Evolutionary conservation across 2,797 vertebrate genomes (phyloP).

Genomic region (Macropodus opercularis): DNA sequence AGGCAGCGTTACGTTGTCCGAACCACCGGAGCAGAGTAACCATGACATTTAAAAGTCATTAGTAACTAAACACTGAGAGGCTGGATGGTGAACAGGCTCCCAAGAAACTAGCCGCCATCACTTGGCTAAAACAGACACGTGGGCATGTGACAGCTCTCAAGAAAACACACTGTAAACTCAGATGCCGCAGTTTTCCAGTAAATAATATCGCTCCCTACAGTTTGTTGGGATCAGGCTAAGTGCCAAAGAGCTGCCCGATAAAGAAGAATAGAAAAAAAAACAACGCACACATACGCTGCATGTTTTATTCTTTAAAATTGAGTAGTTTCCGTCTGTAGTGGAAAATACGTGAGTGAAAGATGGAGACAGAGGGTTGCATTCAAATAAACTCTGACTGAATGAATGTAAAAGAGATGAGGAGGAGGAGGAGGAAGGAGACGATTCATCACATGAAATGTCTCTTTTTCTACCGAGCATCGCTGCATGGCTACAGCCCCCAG

Average conservation of each 20-base stretch:
- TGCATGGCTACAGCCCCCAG: slow-evolving; percentile 61
- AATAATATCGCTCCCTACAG: slow-evolving; percentile 36
- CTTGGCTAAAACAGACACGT: slow-evolving; percentile 33
- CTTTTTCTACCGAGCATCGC: slow-evolving; percentile 41
- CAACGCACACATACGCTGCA: neutral
- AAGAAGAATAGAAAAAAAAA: neutral
- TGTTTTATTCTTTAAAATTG: slow-evolving; percentile 26
- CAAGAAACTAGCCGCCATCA: slow-evolving; percentile 44
- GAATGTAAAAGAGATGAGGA: slow-evolving; percentile 63
- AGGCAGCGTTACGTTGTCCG: slow-evolving; percentile 26
- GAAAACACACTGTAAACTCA: slow-evolving; percentile 9
- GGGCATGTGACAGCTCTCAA: slow-evolving; percentile 16
- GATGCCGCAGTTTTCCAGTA: slow-evolving; percentile 37
- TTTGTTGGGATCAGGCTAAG: slow-evolving; percentile 34
- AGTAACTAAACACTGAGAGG: slow-evolving; percentile 57
- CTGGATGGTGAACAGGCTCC: slow-evolving; percentile 56
- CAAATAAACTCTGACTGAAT: slow-evolving; percentile 64
- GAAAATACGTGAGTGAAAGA: slow-evolving; percentile 9
- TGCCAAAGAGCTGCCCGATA: slow-evolving; percentile 26
- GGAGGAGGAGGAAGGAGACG: slow-evolving; percentile 55
- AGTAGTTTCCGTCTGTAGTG: neutral
- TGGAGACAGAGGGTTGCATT: slow-evolving; percentile 22
- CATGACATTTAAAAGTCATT: slow-evolving; percentile 82
- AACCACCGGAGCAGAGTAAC: slow-evolving; percentile 42
- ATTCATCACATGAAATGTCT: slow-evolving; percentile 76